Evolutionary conservation across 2,888 invertebrate species (phyloP), one percentile per base, ranked within the genome.

Genomic region (Gnatocerus cornutus): DNA sequence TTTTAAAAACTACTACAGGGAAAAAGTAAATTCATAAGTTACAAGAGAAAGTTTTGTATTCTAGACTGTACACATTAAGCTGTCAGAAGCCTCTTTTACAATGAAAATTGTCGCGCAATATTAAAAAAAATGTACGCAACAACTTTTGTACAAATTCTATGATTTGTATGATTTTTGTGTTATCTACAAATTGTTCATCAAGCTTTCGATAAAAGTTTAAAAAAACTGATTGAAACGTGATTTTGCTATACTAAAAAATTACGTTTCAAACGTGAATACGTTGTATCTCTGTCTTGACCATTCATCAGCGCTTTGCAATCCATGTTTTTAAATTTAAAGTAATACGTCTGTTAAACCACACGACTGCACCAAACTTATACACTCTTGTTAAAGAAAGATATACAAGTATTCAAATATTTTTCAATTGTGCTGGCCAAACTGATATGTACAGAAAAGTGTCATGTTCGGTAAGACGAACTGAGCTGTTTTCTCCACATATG

Each of bases 261-360:
- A 59, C 43, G 45, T 13, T 45, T 33, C 48, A 61, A 37, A 45
- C 56, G 52, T 73, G 79, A 79, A 79, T 79, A 78, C 79, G 55
- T 75, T 76, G 77, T 78, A 77, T 78, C 77, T 77, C 78, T 77
- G 77, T 80, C 78, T 75, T 68, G 53, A 64, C 65, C 71, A 41
- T 62, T 8, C 5, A 9, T 53, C 78, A 5, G 1, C 29, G 78
- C 77, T 80, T 82, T 82, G 80, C 77, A 76, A 80, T 78, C 79
- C 76, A 77, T 78, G 78, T 77, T 81, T 81, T 82, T 80, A 82
- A 82, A 82, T 82, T 81, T 81, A 82, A 81, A 73, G 75, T 77
- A 79, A 65, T 33, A 79, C 73, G 69, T 71, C 27, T 52, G 41
- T 56, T 41, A 43, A 39, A 71, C 39, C 64, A 75, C 72, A 76